Base-by-base conservation (phyloP, 2,113 vertebrate genomes). In the Halichoerus grypus region DNA sequence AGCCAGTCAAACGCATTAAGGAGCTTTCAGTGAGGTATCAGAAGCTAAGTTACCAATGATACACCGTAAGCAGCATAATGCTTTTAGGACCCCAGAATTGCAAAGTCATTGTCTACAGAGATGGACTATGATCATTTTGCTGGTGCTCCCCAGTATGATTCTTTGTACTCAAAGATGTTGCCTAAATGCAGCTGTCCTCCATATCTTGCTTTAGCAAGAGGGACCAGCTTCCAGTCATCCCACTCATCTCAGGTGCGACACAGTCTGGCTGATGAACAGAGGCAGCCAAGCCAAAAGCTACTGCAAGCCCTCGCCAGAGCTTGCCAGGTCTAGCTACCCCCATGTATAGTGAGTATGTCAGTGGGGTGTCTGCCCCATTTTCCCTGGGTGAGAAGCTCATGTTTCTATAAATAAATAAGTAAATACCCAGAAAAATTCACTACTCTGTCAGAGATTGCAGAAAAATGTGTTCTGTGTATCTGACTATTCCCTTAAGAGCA, bases 401-500 rank as follows among this genome's bases (percentile, higher is more conserved):
- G 28, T 84, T 95, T 92, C 95, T 81, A 49, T 81, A 88, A 94
- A 86, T 79, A 83, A 51, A 88, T 81, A 79, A 94, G 98, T 86
- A 89, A 82, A 67, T 84, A 94, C 72, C 77, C 93, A n/a, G 92
- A 97, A 98, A 94, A 98, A 97, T 98, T 81, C 97, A 94, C 71
- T 80, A 85, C 80, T n/a, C 91, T 93, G 83, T 97, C 94, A 97
- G 76, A 98, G 96, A 96, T 51, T 95, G 95, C 39, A 96, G 83
- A 79, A 97, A 88, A 76, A 97, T 94, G 71, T 80, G 95, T 77
- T 80, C 87, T 72, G 90, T 91, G 91, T 93, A 51, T 79, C 76
- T 83, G 92, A 96, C 86, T 84, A 42, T 91, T 96, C 96, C 96
- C 98, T 98, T 97, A 98, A 98, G 81, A 97, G 82, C 94, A 74